Conservation (phyloP, 2,113 vertebrate species). For the Aviceda subcristata region DNA sequence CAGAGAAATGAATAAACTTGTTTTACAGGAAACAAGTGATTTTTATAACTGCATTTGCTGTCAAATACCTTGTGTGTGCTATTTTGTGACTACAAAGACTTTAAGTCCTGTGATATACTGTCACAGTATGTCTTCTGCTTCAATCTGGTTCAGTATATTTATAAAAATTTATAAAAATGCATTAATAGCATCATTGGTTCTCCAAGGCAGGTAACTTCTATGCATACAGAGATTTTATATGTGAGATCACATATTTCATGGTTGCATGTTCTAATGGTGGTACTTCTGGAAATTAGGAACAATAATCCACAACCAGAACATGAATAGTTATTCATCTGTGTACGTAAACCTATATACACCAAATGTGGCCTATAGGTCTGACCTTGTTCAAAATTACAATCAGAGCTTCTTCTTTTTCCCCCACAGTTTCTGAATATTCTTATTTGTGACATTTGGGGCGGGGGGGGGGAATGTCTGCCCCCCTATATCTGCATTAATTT, state of each 20-base stretch:
- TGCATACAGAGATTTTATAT: not conserved
- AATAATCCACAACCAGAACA: not conserved
- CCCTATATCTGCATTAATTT: not conserved
- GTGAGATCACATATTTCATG: not conserved
- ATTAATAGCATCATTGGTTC: not conserved
- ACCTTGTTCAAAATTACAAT: not conserved
- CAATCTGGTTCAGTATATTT: not conserved
- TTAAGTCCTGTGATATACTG: not conserved
- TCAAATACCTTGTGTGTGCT: not conserved
- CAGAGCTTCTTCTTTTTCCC: rapidly evolving
- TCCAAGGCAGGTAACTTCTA: not conserved
- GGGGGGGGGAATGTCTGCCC: rapidly evolving
- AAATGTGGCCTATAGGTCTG: not conserved
- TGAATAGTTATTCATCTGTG: not conserved
- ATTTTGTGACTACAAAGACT: not conserved
- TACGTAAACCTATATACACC: rapidly evolving
- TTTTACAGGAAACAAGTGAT: not conserved
- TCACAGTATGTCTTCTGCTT: not conserved
- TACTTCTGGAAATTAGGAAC: not conserved
- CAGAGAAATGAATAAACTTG: not conserved
- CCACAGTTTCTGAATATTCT: not conserved
- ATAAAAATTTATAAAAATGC: not conserved
- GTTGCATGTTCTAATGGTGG: not conserved
- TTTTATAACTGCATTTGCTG: not conserved
- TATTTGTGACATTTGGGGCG: not conserved